These are phyloP conservation scores for Agelastica alni DNA, from an alignment of 2,888 invertebrate species.

Conservation along the genomic window DNA sequence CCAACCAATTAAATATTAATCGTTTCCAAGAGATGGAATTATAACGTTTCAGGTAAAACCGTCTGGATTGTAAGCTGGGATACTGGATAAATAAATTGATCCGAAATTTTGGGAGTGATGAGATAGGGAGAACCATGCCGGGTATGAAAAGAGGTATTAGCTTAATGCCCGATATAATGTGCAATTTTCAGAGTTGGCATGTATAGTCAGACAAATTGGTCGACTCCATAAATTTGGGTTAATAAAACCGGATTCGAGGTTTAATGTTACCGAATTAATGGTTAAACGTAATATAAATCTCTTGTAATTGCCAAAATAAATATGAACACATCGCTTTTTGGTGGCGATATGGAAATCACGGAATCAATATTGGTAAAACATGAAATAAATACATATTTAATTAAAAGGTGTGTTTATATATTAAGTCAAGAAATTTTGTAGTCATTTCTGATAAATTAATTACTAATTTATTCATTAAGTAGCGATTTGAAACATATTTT, in stretches of 20 bases:
- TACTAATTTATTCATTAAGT: too few relatives aligned
- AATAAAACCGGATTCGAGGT: slow-evolving; percentile 24
- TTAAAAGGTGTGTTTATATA: too few relatives aligned
- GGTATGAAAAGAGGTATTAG: slow-evolving; percentile 19
- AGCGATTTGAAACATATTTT: too few relatives aligned
- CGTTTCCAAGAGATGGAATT: too few relatives aligned
- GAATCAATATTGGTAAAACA: slow-evolving; percentile 1
- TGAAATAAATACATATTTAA: too few relatives aligned
- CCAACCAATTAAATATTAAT: too few relatives aligned
- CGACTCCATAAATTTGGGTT: slow-evolving; percentile 18
- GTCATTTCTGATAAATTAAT: too few relatives aligned
- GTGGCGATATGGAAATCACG: neutral
- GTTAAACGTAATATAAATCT: slow-evolving; percentile 15
- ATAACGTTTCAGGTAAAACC: too few relatives aligned
- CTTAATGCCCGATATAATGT: slow-evolving; percentile 21
- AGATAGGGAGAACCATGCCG: neutral
- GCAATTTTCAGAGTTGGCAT: slow-evolving; percentile 20
- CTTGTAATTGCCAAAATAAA: slow-evolving; percentile 17
- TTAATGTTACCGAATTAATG: slow-evolving; percentile 21
- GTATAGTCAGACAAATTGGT: slow-evolving; percentile 18
- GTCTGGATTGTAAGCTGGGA: too few relatives aligned
- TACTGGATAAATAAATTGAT: neutral
- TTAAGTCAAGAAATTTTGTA: too few relatives aligned
- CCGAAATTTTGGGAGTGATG: neutral
- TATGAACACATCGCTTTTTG: slow-evolving; percentile 15